Evolutionary conservation across 2,113 vertebrate genomes (phyloP), one percentile per base, ranked within the genome.

Genomic region (Cheilinus undulatus): DNA sequence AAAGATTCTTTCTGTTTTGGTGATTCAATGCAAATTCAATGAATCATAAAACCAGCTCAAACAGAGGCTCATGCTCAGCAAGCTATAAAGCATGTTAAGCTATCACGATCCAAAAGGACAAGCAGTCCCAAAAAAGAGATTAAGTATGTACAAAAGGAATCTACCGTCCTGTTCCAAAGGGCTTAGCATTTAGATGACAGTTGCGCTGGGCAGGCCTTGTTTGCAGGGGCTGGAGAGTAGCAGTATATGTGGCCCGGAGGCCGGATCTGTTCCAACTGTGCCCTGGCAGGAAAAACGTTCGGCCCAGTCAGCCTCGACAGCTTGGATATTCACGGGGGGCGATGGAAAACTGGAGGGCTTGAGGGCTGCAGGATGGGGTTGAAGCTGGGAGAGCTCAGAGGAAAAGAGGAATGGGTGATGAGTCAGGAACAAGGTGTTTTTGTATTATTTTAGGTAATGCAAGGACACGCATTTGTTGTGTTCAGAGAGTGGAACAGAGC

Each of bases 311-410:
- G 91, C 76, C 86, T 83, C 82, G 84, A 93, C 93, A 94, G 93
- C 93, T 93, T 94, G 93, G 92, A 91, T 88, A 87, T 76, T 92
- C 78, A 83, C 90, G 86, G 91, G 92, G 84, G 92, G 92, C 80
- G 61, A 83, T 85, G 85, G 87, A 89, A 86, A 86, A 91, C 73
- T 88, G 87, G 19, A 45, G 42, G 42, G 22, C 36, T 40, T 13
- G 86, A 91, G 85, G 84, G 77, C 64, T 80, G 70, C 77, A 59
- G 61, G 58, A 76, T 76, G 40, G 64, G 69, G 71, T 78, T 65
- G 78, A 79, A 78, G 73, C 69, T 53, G 54, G 63, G 51, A 42
- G 66, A 78, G 67, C 45, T 72, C 22, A n/a, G 61, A 68, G 65
- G 59, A 57, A 76, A 73, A 50, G 54, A 32, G 57, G 32, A 38